These are phyloP conservation scores for Chromobotia macracanthus DNA, from an alignment of 2,797 vertebrate genomes.

Conservation along the genomic window DNA sequence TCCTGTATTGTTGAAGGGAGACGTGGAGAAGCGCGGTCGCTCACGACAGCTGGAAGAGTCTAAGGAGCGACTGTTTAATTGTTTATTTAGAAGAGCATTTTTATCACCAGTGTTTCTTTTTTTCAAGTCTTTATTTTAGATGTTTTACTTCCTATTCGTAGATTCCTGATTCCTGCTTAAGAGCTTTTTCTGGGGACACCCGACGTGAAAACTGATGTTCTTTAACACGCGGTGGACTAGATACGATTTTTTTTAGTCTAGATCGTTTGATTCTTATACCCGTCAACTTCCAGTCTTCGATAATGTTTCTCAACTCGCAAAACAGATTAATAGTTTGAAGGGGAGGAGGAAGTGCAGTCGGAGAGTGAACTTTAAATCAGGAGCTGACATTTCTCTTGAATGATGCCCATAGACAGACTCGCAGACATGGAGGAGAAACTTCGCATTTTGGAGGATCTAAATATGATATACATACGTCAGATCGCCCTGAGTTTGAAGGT, in stretches of 20 bases:
- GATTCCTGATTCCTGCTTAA: no score
- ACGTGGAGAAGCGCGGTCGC: background rate
- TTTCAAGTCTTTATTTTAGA: background rate
- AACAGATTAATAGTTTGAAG: slow-evolving; percentile 32
- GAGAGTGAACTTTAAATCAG: slow-evolving; percentile 25
- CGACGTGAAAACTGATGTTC: background rate
- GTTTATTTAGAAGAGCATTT: background rate
- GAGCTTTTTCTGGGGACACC: background rate
- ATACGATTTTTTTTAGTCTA: slow-evolving; percentile 7
- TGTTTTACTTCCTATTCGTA: background rate
- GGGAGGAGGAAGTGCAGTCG: slow-evolving; percentile 28
- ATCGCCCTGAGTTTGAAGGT: slow-evolving; percentile 94
- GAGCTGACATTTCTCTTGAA: slow-evolving; percentile 51
- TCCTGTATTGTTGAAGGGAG: slow-evolving; percentile 11
- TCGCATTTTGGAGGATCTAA: slow-evolving; percentile 92
- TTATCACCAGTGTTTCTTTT: background rate
- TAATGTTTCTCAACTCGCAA: slow-evolving; percentile 12
- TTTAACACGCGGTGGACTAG: background rate
- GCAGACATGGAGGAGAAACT: slow-evolving; percentile 90
- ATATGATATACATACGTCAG: slow-evolving; percentile 97
- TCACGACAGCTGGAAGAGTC: slow-evolving; percentile 33
- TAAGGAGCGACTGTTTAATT: background rate
- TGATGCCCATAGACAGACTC: slow-evolving; percentile 76
- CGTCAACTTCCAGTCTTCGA: background rate
- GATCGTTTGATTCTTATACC: background rate